Evolutionary conservation across 2,888 invertebrate species (phyloP).

Genomic region (Monochamus alternatus): DNA sequence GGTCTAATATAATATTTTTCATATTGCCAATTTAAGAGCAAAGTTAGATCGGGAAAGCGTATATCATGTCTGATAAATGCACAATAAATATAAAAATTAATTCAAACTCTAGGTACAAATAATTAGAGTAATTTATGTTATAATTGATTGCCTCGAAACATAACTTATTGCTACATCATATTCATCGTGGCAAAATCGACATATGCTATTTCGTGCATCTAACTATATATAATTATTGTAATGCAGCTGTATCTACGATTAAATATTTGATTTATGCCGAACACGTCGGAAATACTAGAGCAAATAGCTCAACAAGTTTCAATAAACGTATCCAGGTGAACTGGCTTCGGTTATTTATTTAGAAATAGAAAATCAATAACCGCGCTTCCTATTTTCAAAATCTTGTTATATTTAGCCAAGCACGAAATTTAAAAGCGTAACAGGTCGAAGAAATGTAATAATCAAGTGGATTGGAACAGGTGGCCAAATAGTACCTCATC

Average conservation of each 20-base stretch:
- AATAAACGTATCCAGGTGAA: constrained; percentile 5
- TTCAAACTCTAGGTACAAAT: too few species aligned
- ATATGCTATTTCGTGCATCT: not conserved
- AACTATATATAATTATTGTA: constrained; percentile 1
- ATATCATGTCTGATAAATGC: too few species aligned
- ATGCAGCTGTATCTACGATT: not conserved
- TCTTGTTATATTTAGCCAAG: not conserved
- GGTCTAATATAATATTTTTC: too few species aligned
- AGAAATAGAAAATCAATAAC: constrained; percentile 4
- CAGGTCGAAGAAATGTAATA: not conserved
- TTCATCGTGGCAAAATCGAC: not conserved
- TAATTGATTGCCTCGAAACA: too few species aligned
- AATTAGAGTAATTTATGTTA: too few species aligned
- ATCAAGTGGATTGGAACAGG: too few species aligned
- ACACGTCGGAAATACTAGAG: not conserved
- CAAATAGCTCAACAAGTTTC: constrained; percentile 19
- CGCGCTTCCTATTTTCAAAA: not conserved
- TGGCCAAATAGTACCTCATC: too few species aligned
- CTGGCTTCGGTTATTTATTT: not conserved
- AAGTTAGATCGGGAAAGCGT: too few species aligned
- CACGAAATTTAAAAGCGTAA: too few species aligned
- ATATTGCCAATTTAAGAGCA: too few species aligned
- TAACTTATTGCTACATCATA: not conserved
- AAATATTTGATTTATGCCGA: not conserved
- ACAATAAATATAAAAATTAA: too few species aligned